Evolutionary conservation across 2,113 vertebrate genomes (phyloP), one percentile per base, ranked within the genome.

Genomic region (Tyto alba): DNA sequence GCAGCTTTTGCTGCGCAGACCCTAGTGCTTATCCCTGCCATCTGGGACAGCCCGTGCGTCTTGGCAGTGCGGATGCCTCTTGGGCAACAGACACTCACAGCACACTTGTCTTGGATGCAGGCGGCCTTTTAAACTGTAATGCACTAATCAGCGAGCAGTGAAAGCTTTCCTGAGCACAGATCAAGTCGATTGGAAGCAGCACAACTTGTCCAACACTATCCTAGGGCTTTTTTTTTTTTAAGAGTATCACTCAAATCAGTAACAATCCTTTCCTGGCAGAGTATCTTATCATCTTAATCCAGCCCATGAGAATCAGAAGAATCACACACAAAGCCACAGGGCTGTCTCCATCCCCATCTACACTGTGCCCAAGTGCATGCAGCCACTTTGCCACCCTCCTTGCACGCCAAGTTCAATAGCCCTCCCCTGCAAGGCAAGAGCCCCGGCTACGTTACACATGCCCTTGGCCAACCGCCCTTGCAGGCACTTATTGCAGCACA

Each of bases 331-430:
- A 82, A 45, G 52, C n/a, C 27, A 63, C 2, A 38, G 80, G 20
- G 23, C 75, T 80, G 64, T 12, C 26, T 55, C 59, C 38, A 45
- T 18, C 22, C n/a, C 52, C n/a, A 2, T 0, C 14, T 7, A 21
- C 36, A 2, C 20, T 2, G 0, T 2, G 16, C 13, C 34, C 47
- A 36, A 60, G 32, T 4, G 1, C 29, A 41, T 4, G 0, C 16
- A 53, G 47, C 41, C 40, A 6, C 72, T 41, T 12, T 4, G 5
- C 32, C 22, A 4, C 32, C 72, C 32, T 27, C 62, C 32, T 6
- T 7, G 17, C 45, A 5, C 0, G 6, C 21, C 2, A n/a, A 62
- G 45, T 40, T 59, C 59, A 52, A 7, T 67, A 83, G 82, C 67
- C 23, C 34, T 45, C 12, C 55, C 63, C 55, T 59, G 1, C 3